Base-by-base conservation (phyloP, 2,113 vertebrate genomes). In the Ailurus styani region DNA sequence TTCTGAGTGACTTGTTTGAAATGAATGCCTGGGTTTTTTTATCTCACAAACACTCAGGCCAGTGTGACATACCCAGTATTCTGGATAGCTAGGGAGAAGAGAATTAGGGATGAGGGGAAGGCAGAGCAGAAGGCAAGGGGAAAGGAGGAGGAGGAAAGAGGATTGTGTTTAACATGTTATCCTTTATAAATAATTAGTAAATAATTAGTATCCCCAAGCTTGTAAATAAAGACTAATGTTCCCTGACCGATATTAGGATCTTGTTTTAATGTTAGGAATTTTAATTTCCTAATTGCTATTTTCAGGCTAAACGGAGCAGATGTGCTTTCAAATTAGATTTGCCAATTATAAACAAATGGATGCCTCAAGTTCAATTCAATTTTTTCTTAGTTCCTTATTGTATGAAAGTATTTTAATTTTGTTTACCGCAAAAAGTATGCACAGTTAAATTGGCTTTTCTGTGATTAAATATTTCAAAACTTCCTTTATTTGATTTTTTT, bases 291-390 rank as follows among this genome's bases (percentile, higher is more conserved):
- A 75, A 91, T 85, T 96, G 82, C 23, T 81, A 62, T 78, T 81
- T 52, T 31, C 23, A 90, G 57, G 20, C 37, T 50, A 75, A 93
- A 91, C 2, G 72, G 72, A 93, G 34, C 81, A 90, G 62, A 84
- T 77, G 55, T 23, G 10, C 77, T 93, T 87, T 97, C 73, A 97
- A 97, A 91, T 93, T 93, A 84, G 70, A 93, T 97, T 95, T 95
- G 45, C 45, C 62, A 93, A 15, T 93, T 84, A 93, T 31, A 91
- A 95, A 95, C 54, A 84, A 95, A 95, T 66, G n/a, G 23, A 52
- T 70, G 78, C 62, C 77, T 95, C 50, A 62, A 75, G n/a, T 88
- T 91, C 90, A 93, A 42, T 81, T 91, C 90, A 88, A 50, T 85
- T 91, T 72, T 87, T 93, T 47, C 57, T 66, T 87, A 87, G 20